Base-by-base conservation (phyloP, 2,888 invertebrate species). In the Blastobasis lacticolella region DNA sequence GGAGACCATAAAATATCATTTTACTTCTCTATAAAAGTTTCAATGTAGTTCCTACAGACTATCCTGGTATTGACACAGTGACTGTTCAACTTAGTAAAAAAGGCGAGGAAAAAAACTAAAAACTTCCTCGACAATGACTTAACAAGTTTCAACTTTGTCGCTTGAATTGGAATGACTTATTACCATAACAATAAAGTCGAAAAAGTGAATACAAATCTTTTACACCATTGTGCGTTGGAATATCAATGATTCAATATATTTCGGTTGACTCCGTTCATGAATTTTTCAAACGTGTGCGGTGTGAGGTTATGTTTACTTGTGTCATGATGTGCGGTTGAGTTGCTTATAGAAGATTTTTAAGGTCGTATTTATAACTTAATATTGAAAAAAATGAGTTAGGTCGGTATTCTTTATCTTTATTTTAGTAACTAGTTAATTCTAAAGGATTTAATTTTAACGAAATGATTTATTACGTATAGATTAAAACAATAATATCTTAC, bases 171-270 rank as follows among this genome's bases (percentile, higher is more conserved):
- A 48, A 53, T 48, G 46, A 47, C 46, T 46, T 49, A 50, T 54
- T 54, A 52, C n/a, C 54, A 54, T 54, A 37, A 54, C 54, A 54
- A 54, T 54, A 49, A 43, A 46, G 46, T 37, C 48, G 46, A 50
- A 48, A 46, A 45, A 43, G 23, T 49, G 42, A 54, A 50, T 48
- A 54, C 48, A 52, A 54, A 54, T 54, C 46, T 49, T 45, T 54
- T 44, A 44, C 52, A 23, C 23, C 23, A 23, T 23, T 23, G 23
- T 23, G 23, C 23, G 23, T 23, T 23, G 23, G 23, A 23, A 45
- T 49, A 43, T 48, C 45, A 52, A 38, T 46, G 37, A 46, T 49
- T 38, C 44, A 43, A 52, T 49, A 46, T 23, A 9, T 37, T 23
- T 37, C 23, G 23, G 9, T 41, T 48, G 48, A 41, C 41, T 48